Evolutionary conservation across 2,113 vertebrate genomes (phyloP).

Genomic region (Circaetus cinerascens): DNA sequence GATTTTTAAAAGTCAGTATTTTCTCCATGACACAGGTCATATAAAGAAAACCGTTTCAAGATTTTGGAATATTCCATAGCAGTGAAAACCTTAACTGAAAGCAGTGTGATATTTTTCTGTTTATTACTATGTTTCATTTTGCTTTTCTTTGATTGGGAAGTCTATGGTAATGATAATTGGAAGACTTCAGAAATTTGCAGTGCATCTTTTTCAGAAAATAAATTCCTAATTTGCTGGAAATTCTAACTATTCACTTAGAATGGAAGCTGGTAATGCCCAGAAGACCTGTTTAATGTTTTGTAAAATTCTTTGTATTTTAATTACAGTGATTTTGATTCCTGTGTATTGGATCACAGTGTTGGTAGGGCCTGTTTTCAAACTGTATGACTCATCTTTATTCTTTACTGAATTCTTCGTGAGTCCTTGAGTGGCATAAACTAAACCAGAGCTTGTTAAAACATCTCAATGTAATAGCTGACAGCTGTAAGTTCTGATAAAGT

Average conservation of each 20-base stretch:
- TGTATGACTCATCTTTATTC: background rate
- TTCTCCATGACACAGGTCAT: background rate
- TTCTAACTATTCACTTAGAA: background rate
- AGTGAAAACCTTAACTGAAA: background rate
- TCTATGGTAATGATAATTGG: background rate
- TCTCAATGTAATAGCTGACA: background rate
- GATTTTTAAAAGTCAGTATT: background rate
- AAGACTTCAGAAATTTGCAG: background rate
- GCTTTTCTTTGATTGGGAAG: background rate
- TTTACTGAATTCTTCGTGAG: background rate
- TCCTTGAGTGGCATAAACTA: background rate
- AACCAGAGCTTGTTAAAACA: background rate
- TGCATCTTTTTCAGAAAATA: background rate
- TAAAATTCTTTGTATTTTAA: background rate
- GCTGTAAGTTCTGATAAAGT: background rate
- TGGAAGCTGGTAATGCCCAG: background rate
- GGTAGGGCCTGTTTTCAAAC: conserved; percentile 12
- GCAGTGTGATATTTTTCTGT: background rate
- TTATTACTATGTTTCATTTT: background rate
- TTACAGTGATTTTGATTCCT: background rate
- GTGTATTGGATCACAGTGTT: background rate
- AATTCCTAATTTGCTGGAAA: background rate
- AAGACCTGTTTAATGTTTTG: background rate
- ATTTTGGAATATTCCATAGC: background rate
- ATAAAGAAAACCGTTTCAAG: background rate